Base-by-base conservation (phyloP, 1,140 invertebrate species). In the Bombus waltoni region DNA sequence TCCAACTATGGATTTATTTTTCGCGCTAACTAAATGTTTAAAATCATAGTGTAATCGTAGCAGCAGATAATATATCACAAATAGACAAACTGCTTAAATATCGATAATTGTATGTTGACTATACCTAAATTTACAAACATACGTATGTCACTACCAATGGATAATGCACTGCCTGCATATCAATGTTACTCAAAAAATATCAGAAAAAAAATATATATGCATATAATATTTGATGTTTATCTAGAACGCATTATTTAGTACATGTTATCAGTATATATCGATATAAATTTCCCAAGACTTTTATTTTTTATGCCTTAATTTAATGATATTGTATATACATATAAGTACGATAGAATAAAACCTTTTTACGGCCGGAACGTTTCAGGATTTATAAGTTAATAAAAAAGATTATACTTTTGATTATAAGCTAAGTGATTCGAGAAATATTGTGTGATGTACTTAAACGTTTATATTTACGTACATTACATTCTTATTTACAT, bases 331-430 rank as follows among this genome's bases (percentile, higher is more conserved):
- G 22, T 80, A n/a, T 62, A 80, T 28, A 62, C 72, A 85, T 28
- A 62, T 80, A 85, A 80, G 40, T 85, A 72, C 22, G 25, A 53
- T 80, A 85, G 32, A 80, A 80, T 79, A 80, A 80, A 80, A 71
- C n/a, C 79, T 84, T 84, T 84, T 84, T 84, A 79, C 68, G 38
- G 32, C 13, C 57, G 59, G 42, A 70, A 70, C 28, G n/a, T 79
- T 80, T 80, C 68, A 72, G 18, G 13, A 80, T 47, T 72, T 53
- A n/a, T 62, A 72, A 85, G 66, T 85, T 85, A 9, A 62, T 25
- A 53, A 84, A 28, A 57, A 53, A 53, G 18, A 53, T 25, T 80
- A 53, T 13, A 38, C 9, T 53, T 53, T 47, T 79, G 73, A 85
- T 80, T 62, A 40, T 79, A 84, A 85, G 53, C n/a, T 22, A 65